These are phyloP conservation scores for Bilobella aurantiaca DNA, from an alignment of 1,140 invertebrate species.

Conservation along the genomic window DNA sequence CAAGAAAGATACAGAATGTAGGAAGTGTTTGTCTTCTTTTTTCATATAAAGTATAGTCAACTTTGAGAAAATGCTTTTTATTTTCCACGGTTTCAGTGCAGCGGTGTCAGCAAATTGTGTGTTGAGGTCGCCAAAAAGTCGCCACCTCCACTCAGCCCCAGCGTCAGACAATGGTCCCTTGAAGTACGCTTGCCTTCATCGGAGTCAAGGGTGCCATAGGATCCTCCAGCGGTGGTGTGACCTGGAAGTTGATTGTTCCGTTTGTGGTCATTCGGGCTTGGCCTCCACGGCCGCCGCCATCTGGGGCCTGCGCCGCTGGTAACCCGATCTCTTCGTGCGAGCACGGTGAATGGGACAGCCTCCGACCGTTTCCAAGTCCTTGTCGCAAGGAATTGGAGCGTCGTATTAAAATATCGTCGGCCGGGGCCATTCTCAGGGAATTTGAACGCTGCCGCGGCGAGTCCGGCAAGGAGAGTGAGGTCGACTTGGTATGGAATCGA, in stretches of 20 bases:
- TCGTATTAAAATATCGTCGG: slow-evolving; percentile 69
- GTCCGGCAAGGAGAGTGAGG: slow-evolving; percentile 74
- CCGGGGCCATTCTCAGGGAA: slow-evolving; percentile 57
- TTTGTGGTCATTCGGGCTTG: slow-evolving; percentile 41
- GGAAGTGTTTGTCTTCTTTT: too few relatives aligned
- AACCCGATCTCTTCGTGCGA: slow-evolving; percentile 69
- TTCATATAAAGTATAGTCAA: too few relatives aligned
- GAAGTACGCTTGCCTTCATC: slow-evolving; percentile 59
- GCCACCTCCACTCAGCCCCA: too few relatives aligned
- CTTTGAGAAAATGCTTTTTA: too few relatives aligned
- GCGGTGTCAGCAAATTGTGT: too few relatives aligned
- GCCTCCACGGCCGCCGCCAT: neutral
- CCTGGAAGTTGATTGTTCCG: slow-evolving; percentile 72
- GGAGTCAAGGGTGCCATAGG: slow-evolving; percentile 44
- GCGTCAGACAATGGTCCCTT: slow-evolving; percentile 77
- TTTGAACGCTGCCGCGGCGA: slow-evolving; percentile 74
- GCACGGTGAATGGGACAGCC: slow-evolving; percentile 60
- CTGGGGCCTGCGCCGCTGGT: slow-evolving; percentile 43
- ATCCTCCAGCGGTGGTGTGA: slow-evolving; percentile 67
- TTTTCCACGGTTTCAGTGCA: too few relatives aligned
- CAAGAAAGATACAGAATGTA: too few relatives aligned
- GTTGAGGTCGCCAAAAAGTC: too few relatives aligned
- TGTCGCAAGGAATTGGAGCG: slow-evolving; percentile 73
- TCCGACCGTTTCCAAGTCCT: slow-evolving; percentile 45
- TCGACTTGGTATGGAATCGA: slow-evolving; percentile 61